phyloP scores from a whole-genome alignment of 2,113 vertebrate genomes.

The Phaetusa simplex region DNA sequence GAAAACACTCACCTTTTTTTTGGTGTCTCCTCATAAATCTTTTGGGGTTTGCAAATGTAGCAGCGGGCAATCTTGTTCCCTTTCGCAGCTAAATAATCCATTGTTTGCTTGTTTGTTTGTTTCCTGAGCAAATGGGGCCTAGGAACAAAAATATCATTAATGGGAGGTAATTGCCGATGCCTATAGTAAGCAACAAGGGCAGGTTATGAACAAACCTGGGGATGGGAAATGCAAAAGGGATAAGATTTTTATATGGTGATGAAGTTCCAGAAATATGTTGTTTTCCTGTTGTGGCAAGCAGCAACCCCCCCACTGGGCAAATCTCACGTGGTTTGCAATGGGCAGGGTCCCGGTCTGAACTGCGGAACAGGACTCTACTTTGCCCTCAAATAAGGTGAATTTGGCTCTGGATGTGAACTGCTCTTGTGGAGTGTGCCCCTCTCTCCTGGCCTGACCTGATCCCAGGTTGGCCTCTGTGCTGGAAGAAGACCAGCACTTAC shows the following conservation, averaged over 20 bases:
- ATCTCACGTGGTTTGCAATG: neutral
- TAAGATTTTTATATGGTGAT: neutral
- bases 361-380: neutral
- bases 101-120: neutral
- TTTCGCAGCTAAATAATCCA: neutral
- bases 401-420: neutral
- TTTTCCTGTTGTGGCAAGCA: neutral
- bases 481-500: neutral
- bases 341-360: neutral
- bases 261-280: neutral
- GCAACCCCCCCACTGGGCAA: neutral
- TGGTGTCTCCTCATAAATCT: conserved; percentile 18
- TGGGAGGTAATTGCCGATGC: neutral
- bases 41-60: neutral
- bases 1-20: neutral
- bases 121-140: neutral
- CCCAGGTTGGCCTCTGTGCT: neutral
- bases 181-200: neutral
- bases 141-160: neutral
- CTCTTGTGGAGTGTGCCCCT: neutral
- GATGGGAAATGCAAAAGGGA: neutral
- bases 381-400: neutral
- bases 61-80: neutral
- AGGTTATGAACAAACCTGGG: neutral
- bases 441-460: neutral